Percentiles rank a stretch among this genome's conserved stretches.
These are phyloP conservation scores for Drosophila acutilabella DNA, from an alignment of 2,888 invertebrate species.

Conservation along the genomic window DNA sequence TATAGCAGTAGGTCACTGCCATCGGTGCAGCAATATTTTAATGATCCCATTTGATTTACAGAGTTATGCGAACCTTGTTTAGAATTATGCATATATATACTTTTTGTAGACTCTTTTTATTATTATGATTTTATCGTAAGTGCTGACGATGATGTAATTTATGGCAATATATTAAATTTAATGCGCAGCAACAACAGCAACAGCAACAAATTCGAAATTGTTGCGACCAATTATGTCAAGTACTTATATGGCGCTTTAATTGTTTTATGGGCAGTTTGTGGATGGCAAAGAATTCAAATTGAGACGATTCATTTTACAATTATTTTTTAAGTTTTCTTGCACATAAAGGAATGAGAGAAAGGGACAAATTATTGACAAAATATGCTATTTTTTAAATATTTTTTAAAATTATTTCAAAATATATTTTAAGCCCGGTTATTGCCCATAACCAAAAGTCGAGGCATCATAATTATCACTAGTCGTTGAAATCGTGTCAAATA, in stretches of 20 bases:
- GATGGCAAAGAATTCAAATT: slow-evolving; percentile 42
- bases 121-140: slow-evolving; percentile 39
- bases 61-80: slow-evolving; percentile 17
- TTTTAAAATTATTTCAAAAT: too few relatives aligned
- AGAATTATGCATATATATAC: not conserved
- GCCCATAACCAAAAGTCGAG: slow-evolving; percentile 22
- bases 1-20: slow-evolving; percentile 55
- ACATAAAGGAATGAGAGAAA: too few relatives aligned
- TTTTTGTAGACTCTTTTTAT: slow-evolving; percentile 19
- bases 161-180: slow-evolving; percentile 70
- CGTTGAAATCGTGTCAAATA: slow-evolving; percentile 73
- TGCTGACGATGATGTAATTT: slow-evolving; percentile 78
- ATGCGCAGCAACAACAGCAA: slow-evolving; percentile 41
- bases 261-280: slow-evolving; percentile 54
- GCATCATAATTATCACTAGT: slow-evolving; percentile 55
- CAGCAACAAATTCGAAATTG: slow-evolving; percentile 44
- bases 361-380: too few relatives aligned
- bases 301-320: slow-evolving; percentile 19
- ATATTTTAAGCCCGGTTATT: not conserved
- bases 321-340: slow-evolving; percentile 3
- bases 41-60: slow-evolving; percentile 45
- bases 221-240: slow-evolving; percentile 68
- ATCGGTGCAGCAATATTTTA: slow-evolving; percentile 47
- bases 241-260: slow-evolving; percentile 74
- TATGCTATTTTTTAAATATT: too few relatives aligned